Percentiles rank a stretch among this genome's conserved stretches.
phyloP scores from a whole-genome alignment of 2,113 vertebrate genomes.

The Rhineura floridana region DNA sequence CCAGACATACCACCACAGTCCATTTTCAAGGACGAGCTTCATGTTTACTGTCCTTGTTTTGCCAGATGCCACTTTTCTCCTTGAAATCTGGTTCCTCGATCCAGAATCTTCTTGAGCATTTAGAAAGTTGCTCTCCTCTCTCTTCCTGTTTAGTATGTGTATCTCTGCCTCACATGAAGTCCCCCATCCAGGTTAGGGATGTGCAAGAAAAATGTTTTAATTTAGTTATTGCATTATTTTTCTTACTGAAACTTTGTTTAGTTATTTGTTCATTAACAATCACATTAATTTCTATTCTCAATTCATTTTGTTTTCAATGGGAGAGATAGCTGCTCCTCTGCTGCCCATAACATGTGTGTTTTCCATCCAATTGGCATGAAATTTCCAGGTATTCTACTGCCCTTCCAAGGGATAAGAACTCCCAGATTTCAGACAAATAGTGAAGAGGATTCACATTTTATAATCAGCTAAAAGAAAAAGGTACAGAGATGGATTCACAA shows the following conservation, averaged over 20 bases:
- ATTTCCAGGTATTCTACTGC: background rate
- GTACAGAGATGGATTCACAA: background rate
- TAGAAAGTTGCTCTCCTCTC: background rate
- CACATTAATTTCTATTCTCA: background rate
- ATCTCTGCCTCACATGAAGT: too few relatives aligned
- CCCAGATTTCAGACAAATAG: background rate
- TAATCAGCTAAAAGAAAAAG: too few relatives aligned
- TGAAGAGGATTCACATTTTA: background rate
- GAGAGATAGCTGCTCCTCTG: background rate
- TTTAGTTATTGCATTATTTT: too few relatives aligned
- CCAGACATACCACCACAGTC: slow-evolving; percentile 64
- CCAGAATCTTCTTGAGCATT: background rate
- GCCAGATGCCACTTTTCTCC: slow-evolving; percentile 26
- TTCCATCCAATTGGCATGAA: too few relatives aligned
- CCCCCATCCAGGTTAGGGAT: background rate
- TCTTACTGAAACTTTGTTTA: background rate
- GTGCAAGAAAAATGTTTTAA: too few relatives aligned
- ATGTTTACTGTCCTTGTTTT: background rate
- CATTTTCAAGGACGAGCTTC: slow-evolving; percentile 58
- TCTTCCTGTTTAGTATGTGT: too few relatives aligned
- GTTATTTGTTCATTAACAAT: background rate
- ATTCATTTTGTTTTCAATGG: too few relatives aligned
- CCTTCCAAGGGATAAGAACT: background rate
- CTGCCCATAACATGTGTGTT: background rate
- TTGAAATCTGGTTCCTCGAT: too few relatives aligned